phyloP scores from a whole-genome alignment of 2,113 vertebrate genomes.

The pig (Sus scrofa) region DNA sequence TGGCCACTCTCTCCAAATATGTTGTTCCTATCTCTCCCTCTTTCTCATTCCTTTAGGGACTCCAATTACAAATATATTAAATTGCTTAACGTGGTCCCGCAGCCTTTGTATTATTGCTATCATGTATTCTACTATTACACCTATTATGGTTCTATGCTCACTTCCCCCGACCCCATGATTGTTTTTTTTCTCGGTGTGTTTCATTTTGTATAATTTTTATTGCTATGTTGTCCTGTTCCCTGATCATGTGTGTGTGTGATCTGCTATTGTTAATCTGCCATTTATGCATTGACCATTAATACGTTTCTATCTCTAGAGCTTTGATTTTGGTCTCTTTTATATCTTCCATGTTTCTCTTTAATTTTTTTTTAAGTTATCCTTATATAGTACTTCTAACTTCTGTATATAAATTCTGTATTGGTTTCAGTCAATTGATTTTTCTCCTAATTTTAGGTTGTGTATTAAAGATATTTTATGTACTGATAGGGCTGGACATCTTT shows the following conservation, averaged over 20 bases:
- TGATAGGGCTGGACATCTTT: neutral
- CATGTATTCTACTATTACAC: no score
- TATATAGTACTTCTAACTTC: constrained; percentile 18
- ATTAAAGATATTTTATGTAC: neutral
- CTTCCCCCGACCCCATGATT: neutral
- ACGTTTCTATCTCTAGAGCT: neutral
- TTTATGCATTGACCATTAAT: neutral
- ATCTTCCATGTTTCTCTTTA: neutral
- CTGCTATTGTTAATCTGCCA: neutral
- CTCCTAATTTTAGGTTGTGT: neutral
- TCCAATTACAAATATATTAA: neutral
- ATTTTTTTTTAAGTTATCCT: neutral
- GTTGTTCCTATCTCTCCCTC: neutral
- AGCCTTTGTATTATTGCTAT: no score
- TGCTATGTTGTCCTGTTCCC: neutral
- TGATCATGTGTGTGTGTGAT: neutral
- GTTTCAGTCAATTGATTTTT: neutral
- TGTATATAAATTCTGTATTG: neutral
- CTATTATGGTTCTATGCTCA: neutral
- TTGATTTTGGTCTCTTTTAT: neutral
- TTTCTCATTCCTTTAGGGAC: neutral
- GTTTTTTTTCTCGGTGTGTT: neutral
- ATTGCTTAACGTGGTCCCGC: neutral
- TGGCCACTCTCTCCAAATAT: neutral
- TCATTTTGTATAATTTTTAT: neutral